Percentiles rank a stretch among this genome's conserved stretches.
phyloP scores from a whole-genome alignment of 37 sponge, comb jelly and placozoan genomes.

The Spongilla lacustris region DNA sequence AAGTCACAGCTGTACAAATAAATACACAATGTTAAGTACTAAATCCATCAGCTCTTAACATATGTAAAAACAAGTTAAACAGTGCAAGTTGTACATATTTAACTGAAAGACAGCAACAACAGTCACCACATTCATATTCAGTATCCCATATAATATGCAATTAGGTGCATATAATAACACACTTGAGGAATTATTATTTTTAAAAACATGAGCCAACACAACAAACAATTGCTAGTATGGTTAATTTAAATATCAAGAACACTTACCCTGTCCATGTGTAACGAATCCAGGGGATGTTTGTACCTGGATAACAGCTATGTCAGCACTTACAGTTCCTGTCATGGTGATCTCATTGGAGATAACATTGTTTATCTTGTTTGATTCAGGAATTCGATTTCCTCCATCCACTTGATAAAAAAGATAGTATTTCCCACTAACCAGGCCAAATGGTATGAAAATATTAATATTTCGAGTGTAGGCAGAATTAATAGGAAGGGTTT shows the following conservation, averaged over 20 bases:
- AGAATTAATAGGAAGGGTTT: not conserved
- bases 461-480: not conserved
- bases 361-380: slow-evolving; percentile 21
- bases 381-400: slow-evolving; percentile 20
- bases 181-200: too few relatives aligned
- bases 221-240: too few relatives aligned
- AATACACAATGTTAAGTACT: not conserved
- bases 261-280: slow-evolving; percentile 20
- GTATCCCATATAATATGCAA: too few relatives aligned
- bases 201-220: too few relatives aligned
- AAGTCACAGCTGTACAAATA: slow-evolving; percentile 7
- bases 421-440: slow-evolving; percentile 27
- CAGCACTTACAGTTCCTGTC: slow-evolving; percentile 12
- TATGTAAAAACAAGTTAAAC: too few relatives aligned
- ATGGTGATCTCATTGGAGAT: slow-evolving; percentile 1
- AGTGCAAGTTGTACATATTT: too few relatives aligned
- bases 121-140: too few relatives aligned
- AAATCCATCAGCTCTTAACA: too few relatives aligned
- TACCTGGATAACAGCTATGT: slow-evolving; percentile 13
- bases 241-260: too few relatives aligned
- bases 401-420: slow-evolving; percentile 26
- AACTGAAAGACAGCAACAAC: too few relatives aligned
- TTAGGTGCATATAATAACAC: too few relatives aligned
- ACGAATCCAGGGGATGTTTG: not conserved
- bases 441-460: slow-evolving; percentile 28